These are phyloP conservation scores for Oxyruncus cristatus DNA, from an alignment of 2,113 vertebrate species.

Conservation along the genomic window DNA sequence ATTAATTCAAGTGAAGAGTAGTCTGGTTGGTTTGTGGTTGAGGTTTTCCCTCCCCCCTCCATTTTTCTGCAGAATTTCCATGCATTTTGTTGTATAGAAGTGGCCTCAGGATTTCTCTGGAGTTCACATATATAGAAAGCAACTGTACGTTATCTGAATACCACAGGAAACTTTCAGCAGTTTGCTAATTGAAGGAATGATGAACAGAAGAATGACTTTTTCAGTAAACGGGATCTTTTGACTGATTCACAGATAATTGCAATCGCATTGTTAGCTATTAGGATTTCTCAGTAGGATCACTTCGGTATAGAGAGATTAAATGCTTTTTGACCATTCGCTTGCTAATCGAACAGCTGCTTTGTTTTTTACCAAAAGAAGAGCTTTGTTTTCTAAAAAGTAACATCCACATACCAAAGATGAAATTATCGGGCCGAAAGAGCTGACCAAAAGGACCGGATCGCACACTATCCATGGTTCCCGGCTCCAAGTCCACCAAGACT, in stretches of 20 bases:
- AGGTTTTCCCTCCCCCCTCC: background rate
- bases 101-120: background rate
- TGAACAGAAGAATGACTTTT: background rate
- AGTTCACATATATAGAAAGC: background rate
- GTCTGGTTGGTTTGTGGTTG: background rate
- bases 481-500: constrained; percentile 89
- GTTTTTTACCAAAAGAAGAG: background rate
- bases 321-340: background rate
- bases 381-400: background rate
- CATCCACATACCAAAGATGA: constrained; percentile 86
- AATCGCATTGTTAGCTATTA: background rate
- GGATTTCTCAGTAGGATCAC: background rate
- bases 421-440: constrained; percentile 93
- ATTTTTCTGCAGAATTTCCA: background rate
- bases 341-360: background rate
- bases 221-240: background rate
- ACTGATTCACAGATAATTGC: background rate
- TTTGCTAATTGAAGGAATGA: background rate
- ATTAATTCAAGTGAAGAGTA: background rate
- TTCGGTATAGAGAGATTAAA: background rate
- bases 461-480: constrained; percentile 95
- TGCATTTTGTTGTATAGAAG: background rate
- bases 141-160: background rate
- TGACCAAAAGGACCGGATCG: constrained; percentile 90
- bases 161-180: background rate